Evolutionary conservation across 2,797 vertebrate species (phyloP).

Genomic region (Loris lydekkerianus): DNA sequence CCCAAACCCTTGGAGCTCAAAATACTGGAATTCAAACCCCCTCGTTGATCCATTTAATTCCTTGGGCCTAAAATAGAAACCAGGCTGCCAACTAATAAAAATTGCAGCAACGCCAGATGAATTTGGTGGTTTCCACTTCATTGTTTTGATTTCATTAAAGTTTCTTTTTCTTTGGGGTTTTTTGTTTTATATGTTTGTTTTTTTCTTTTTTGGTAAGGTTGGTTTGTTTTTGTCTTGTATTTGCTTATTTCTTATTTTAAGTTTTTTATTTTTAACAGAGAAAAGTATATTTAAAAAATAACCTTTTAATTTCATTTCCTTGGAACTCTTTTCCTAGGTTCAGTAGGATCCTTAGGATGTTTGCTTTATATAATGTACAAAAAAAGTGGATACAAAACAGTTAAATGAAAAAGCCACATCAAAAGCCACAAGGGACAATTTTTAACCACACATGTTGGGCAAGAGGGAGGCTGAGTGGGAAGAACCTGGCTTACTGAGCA

Average conservation of each 20-base stretch:
- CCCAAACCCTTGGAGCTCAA: neutral
- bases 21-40: slow-evolving; percentile 30
- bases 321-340: neutral
- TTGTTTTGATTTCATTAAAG: slow-evolving; percentile 1
- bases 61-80: slow-evolving; percentile 49
- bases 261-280: slow-evolving; percentile 19
- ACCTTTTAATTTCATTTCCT: neutral
- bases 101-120: neutral
- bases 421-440: neutral
- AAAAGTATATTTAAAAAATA: slow-evolving; percentile 3
- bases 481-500: neutral
- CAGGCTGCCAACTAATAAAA: neutral
- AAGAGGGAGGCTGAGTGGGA: neutral
- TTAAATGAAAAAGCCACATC: slow-evolving; percentile 15
- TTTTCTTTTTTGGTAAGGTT: too few relatives aligned
- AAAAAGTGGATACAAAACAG: neutral
- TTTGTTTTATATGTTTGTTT: neutral
- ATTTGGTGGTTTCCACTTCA: neutral
- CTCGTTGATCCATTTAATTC: slow-evolving; percentile 30
- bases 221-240: neutral
- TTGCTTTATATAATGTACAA: slow-evolving; percentile 8
- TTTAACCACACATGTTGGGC: neutral
- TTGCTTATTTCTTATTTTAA: slow-evolving; percentile 25
- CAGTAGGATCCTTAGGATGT: neutral
- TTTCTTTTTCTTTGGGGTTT: neutral